Evolutionary conservation across 2,113 vertebrate genomes (phyloP), one percentile per base, ranked within the genome.

Genomic region (Halcyon senegalensis): DNA sequence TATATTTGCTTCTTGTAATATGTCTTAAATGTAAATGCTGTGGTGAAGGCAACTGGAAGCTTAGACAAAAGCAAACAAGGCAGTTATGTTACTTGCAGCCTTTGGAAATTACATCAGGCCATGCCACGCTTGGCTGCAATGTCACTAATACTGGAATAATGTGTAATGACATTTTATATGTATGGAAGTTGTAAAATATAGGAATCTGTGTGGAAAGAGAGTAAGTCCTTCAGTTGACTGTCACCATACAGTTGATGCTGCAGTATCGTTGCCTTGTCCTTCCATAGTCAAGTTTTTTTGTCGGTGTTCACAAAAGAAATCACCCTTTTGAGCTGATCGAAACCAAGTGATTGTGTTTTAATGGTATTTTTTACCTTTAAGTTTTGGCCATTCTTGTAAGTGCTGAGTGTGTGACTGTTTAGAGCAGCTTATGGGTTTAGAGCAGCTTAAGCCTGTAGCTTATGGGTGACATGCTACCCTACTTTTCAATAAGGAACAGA

Each of bases 351-450:
- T 67, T 2, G 9, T 59, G 75, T 76, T 63, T 3, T 9, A 39
- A 44, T 84, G 76, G 23, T 75, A 28, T 83, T 90, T 56, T 64
- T 43, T 4, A 53, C 24, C n/a, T 56, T 48, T 13, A 53, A 39
- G 41, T 94, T 91, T 68, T 94, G 87, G 87, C 89, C 79, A 69
- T 83, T 92, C 74, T 44, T 60, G 4, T 18, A 31, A 67, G 84
- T 79, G 58, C 84, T 58, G 91, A 53, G 62, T 41, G 60, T 87
- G 89, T 67, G 80, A 21, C 64, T 88, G 82, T 79, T 87, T 8
- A 21, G 50, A 93, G 92, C 90, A 67, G 92, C 77, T 97, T 86
- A 92, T 7, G 79, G 78, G 60, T 93, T 93, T 90, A 92, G 6
- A 77, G 89, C 95, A 66, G 76, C 63, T 84, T 79, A 89, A 83